Conservation (phyloP, 2,888 invertebrate genomes). For the Tanytarsus gracilentus region DNA sequence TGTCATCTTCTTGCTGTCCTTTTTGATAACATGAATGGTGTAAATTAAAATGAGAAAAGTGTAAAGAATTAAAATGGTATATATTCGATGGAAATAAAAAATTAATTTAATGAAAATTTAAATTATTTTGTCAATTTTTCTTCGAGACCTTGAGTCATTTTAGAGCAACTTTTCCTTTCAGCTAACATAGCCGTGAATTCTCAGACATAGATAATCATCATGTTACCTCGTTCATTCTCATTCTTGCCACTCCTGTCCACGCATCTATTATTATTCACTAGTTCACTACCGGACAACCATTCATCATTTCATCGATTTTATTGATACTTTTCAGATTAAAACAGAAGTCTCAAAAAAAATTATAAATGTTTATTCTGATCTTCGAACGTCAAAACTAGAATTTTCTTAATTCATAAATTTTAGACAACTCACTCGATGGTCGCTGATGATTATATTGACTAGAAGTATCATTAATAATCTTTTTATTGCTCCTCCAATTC, state of each 20-base stretch:
- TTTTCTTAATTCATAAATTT: constrained; percentile 2
- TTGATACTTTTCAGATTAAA: neutral
- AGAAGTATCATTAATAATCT: constrained; percentile 24
- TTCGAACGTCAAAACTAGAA: neutral
- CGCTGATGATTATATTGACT: neutral
- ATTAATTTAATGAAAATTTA: neutral
- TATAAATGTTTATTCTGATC: too few species aligned
- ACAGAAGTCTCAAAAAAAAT: constrained; percentile 14
- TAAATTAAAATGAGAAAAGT: too few species aligned
- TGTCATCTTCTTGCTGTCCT: too few species aligned
- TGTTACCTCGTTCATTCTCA: neutral
- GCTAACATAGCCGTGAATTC: constrained; percentile 6
- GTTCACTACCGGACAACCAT: constrained; percentile 3
- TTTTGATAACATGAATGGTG: too few species aligned
- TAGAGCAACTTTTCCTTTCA: constrained; percentile 21
- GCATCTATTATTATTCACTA: too few species aligned
- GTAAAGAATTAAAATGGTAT: constrained; percentile 7
- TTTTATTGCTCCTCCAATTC: constrained; percentile 26
- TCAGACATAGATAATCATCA: constrained; percentile 20
- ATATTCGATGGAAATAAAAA: neutral
- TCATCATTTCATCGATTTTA: constrained; percentile 17
- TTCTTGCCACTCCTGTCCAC: neutral
- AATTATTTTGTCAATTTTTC: neutral
- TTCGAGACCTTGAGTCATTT: constrained; percentile 18
- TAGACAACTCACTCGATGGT: neutral